These are phyloP conservation scores for Pissodes strobi DNA, from an alignment of 1,140 invertebrate species.

Conservation along the genomic window DNA sequence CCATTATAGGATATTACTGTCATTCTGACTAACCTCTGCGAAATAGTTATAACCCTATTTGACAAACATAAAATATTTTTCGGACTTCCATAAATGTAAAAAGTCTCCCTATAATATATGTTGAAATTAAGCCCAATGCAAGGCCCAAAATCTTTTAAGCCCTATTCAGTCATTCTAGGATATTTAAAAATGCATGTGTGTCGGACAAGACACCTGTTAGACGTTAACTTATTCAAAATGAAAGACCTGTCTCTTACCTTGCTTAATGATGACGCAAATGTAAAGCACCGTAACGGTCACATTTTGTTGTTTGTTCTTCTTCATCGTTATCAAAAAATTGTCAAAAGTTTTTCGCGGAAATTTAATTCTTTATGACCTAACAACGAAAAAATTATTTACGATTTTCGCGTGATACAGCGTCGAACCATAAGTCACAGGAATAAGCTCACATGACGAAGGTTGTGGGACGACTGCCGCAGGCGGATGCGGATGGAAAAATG, in stretches of 20 bases:
- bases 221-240: not conserved
- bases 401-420: constrained; percentile 17
- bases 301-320: constrained; percentile 10
- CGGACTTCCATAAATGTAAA: not conserved
- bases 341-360: not conserved
- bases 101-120: not conserved
- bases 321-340: constrained; percentile 10
- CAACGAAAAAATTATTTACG: constrained; percentile 30
- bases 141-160: no score
- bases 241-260: constrained; percentile 11
- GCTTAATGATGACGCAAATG: constrained; percentile 25
- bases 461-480: constrained; percentile 34
- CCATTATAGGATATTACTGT: no score
- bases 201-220: constrained; percentile 28
- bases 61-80: constrained; percentile 10
- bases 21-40: not conserved
- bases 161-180: constrained; percentile 31
- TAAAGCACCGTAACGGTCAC: constrained; percentile 30
- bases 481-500: constrained; percentile 26
- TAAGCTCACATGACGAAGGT: constrained; percentile 31
- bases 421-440: constrained; percentile 2
- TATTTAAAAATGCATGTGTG: constrained; percentile 25
- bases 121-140: not conserved
- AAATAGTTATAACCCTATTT: constrained; percentile 12
- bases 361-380: not conserved